Conservation (phyloP, 2,888 invertebrate species). For the Ennomos quercinarius region DNA sequence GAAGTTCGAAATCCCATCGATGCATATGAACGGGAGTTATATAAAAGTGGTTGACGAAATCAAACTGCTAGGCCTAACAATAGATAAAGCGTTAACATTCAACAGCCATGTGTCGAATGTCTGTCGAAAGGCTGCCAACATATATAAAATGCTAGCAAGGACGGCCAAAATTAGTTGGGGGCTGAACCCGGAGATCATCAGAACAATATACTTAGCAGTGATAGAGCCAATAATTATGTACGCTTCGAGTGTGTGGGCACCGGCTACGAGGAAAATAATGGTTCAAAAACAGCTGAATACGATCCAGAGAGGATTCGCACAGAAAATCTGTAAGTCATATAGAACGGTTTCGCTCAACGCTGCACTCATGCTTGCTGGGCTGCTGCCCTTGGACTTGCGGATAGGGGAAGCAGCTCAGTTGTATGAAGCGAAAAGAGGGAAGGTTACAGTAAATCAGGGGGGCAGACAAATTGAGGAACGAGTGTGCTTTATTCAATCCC, state of each 20-base stretch:
- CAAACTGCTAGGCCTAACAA: constrained; percentile 4
- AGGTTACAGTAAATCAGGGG: too few species aligned
- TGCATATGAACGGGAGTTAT: neutral
- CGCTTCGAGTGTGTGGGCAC: constrained; percentile 8
- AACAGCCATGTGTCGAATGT: too few species aligned
- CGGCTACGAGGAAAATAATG: neutral
- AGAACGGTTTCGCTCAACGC: too few species aligned
- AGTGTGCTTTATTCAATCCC: too few species aligned
- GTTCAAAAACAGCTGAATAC: constrained; percentile 9
- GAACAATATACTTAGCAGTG: neutral
- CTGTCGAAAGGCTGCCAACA: neutral
- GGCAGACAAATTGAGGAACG: too few species aligned
- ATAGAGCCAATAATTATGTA: constrained; percentile 2
- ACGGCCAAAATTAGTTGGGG: constrained; percentile 5
- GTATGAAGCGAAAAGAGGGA: too few species aligned
- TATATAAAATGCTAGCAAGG: constrained; percentile 6
- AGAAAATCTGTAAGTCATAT: too few species aligned
- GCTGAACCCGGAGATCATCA: constrained; percentile 4
- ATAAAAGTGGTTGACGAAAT: neutral
- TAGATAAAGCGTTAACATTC: neutral
- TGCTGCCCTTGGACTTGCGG: too few species aligned
- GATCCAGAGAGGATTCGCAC: too few species aligned
- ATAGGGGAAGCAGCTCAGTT: too few species aligned
- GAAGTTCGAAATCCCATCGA: neutral
- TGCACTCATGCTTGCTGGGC: too few species aligned